These are phyloP conservation scores for Cheiracanthium punctorium DNA, from an alignment of 2,888 invertebrate genomes.

Conservation along the genomic window DNA sequence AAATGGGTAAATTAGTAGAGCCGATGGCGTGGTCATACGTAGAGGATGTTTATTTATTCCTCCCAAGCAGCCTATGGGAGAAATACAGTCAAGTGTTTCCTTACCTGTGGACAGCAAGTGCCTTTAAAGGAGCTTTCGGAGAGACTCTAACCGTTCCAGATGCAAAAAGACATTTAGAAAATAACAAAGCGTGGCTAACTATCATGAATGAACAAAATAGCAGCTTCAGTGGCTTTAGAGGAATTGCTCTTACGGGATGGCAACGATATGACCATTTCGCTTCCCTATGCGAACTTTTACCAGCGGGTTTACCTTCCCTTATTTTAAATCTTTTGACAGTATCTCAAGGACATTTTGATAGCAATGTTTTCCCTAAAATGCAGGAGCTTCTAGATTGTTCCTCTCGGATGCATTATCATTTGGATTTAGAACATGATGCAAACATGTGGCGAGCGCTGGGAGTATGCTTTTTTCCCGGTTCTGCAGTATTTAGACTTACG, in stretches of 20 bases:
- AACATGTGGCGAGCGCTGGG: slow-evolving; percentile 81
- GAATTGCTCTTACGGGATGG: slow-evolving; percentile 75
- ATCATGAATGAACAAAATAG: slow-evolving; percentile 73
- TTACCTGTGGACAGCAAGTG: slow-evolving; percentile 84
- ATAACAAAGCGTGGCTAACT: slow-evolving; percentile 83
- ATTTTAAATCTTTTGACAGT: slow-evolving; percentile 73
- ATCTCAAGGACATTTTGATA: slow-evolving; percentile 77
- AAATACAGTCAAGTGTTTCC: slow-evolving; percentile 83
- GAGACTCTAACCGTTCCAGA: slow-evolving; percentile 83
- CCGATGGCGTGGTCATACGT: slow-evolving; percentile 90
- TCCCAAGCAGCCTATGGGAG: slow-evolving; percentile 80
- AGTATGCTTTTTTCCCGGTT: slow-evolving; percentile 82
- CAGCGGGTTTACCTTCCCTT: slow-evolving; percentile 74
- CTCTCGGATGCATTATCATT: slow-evolving; percentile 47
- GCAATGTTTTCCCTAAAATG: slow-evolving; percentile 62
- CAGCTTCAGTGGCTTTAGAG: slow-evolving; percentile 72
- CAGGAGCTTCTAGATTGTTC: slow-evolving; percentile 71
- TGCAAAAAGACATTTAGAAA: slow-evolving; percentile 82
- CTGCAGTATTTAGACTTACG: slow-evolving; percentile 77
- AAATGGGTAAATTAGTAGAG: slow-evolving; percentile 83
- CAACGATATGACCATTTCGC: slow-evolving; percentile 75
- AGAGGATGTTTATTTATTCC: slow-evolving; percentile 81
- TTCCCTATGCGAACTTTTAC: slow-evolving; percentile 75
- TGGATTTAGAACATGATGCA: slow-evolving; percentile 80
- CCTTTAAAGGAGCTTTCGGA: slow-evolving; percentile 86